Base-by-base conservation (phyloP, 2,888 invertebrate species). In the Hirtodrosophila alboralis region DNA sequence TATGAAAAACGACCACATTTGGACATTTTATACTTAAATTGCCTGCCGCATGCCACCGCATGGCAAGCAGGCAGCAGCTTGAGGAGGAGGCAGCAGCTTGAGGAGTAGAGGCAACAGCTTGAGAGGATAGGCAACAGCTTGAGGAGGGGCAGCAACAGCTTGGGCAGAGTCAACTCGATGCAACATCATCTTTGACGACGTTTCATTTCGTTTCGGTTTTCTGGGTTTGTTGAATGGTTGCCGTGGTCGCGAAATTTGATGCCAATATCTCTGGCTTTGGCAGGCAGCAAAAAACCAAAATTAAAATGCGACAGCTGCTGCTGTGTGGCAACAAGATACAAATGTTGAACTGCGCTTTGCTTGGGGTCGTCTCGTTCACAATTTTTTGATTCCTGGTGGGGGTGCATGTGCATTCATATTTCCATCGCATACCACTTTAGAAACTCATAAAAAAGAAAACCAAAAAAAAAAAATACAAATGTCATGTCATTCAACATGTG, bases 21-120 rank as follows among this genome's bases (percentile, higher is more conserved):
- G 78, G 86, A 84, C 78, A 86, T 73, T 84, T 84, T 84, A 77
- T 78, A 78, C 81, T 52, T 69, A 84, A 83, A 84, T 81, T 83
- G 75, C 73, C 70, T n/a, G n/a, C n/a, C n/a, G 80, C 76, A 70
- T 72, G 73, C 84, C 78, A 79, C 75, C 79, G 7, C 75, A n/a
- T n/a, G 71, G 79, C 63, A 9, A 14, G 33, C 47, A 37, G 21
- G n/a, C 10, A 28, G 54, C 57, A 58, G 64, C 70, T 75, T 57
- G 59, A 53, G 78, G 66, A n/a, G n/a, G n/a, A n/a, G n/a, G n/a
- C n/a, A 52, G 56, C 65, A 54, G 69, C 59, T 26, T n/a, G n/a
- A n/a, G n/a, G n/a, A n/a, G n/a, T n/a, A n/a, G n/a, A n/a, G n/a
- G n/a, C n/a, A n/a, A n/a, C n/a, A n/a, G n/a, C n/a, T n/a, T n/a